These are phyloP conservation scores for Rhizomys pruinosus DNA, from an alignment of 2,113 vertebrate species.

Conservation along the genomic window DNA sequence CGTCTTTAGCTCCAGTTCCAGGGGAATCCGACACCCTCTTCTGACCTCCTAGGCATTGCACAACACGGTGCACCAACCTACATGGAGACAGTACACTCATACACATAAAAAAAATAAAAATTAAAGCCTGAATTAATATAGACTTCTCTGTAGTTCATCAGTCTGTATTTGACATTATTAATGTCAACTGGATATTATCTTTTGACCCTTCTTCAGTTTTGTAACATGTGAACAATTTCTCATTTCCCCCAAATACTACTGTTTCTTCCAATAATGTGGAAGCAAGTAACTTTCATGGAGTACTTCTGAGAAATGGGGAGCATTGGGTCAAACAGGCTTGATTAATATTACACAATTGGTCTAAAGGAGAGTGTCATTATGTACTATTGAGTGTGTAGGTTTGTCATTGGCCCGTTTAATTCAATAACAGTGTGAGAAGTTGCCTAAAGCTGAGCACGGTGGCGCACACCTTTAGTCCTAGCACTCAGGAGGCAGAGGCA, in stretches of 20 bases:
- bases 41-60: no score
- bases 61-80: no score
- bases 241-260: slow-evolving; percentile 16
- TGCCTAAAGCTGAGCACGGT: no score
- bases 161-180: slow-evolving; percentile 10
- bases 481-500: no score
- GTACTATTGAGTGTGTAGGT: neutral
- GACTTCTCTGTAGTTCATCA: neutral
- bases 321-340: neutral
- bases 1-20: no score
- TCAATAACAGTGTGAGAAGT: neutral
- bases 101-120: no score
- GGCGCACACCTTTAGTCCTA: no score
- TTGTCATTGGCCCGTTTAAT: neutral
- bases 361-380: neutral
- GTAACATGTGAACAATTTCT: neutral
- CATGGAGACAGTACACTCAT: no score
- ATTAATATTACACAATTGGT: neutral
- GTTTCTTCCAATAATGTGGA: neutral
- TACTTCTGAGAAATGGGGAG: neutral
- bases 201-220: slow-evolving; percentile 9
- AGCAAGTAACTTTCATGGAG: neutral
- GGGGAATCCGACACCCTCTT: no score
- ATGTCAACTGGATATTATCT: neutral
- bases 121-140: no score